phyloP scores from a whole-genome alignment of 2,113 vertebrate species.

The Hippopotamus amphibius region DNA sequence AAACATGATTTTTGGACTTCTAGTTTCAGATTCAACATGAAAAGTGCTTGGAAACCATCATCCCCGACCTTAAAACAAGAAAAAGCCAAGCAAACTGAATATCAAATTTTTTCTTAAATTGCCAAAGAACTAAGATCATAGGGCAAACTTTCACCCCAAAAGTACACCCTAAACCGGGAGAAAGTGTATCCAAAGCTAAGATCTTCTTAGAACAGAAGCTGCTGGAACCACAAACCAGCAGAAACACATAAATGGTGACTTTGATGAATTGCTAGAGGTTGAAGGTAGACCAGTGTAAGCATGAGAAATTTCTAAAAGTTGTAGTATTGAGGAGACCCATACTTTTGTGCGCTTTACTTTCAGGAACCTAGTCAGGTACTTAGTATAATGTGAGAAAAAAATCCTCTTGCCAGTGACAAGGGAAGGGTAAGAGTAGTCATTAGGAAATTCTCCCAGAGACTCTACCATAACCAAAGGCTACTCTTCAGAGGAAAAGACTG shows the following conservation, averaged over 20 bases:
- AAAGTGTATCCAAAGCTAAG: background rate
- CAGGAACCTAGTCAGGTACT: background rate
- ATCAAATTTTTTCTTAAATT: background rate
- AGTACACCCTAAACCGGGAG: background rate
- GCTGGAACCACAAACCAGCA: background rate
- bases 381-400: background rate
- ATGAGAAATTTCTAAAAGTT: background rate
- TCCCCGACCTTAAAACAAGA: background rate
- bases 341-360: background rate
- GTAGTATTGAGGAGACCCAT: background rate
- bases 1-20: background rate
- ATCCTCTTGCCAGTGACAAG: background rate
- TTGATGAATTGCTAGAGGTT: background rate
- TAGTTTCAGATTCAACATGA: background rate
- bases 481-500: background rate
- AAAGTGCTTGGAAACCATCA: background rate
- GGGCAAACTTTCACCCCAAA: background rate
- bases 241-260: background rate
- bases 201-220: background rate
- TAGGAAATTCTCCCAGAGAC: background rate
- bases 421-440: background rate
- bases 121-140: background rate
- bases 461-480: background rate
- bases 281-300: fast-evolving
- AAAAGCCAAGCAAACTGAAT: background rate